These are phyloP conservation scores for Ommatoiulus sabulosus DNA, from an alignment of 2,888 invertebrate genomes.

Conservation along the genomic window DNA sequence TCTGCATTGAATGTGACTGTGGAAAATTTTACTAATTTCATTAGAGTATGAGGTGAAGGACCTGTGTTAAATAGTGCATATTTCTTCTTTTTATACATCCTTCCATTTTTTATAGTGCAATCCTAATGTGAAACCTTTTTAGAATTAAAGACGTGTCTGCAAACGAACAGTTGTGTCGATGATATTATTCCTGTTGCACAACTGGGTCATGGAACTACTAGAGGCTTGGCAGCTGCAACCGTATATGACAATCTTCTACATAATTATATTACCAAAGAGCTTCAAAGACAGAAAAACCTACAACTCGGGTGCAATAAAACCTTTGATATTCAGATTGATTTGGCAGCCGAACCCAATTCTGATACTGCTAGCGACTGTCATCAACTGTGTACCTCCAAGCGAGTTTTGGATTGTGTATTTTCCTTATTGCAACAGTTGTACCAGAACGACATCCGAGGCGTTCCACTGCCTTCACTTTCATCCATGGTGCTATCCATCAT, in stretches of 20 bases:
- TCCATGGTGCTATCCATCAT: constrained; percentile 28
- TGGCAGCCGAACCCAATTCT: not conserved
- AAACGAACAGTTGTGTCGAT: not conserved
- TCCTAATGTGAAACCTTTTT: not conserved
- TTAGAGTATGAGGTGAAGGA: too few relatives aligned
- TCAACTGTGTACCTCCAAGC: not conserved
- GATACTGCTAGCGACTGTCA: not conserved
- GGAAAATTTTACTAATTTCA: too few relatives aligned
- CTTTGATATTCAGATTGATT: not conserved
- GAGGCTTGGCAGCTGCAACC: not conserved
- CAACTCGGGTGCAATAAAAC: not conserved
- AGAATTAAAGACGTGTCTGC: constrained; percentile 8
- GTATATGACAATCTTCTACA: not conserved
- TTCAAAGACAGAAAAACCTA: not conserved
- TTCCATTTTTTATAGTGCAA: constrained; percentile 12
- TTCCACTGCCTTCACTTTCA: not conserved
- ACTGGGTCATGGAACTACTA: not conserved
- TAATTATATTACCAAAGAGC: not conserved
- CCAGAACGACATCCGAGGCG: not conserved
- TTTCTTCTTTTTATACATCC: not conserved
- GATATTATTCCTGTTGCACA: not conserved
- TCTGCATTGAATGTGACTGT: too few relatives aligned
- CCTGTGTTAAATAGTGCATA: too few relatives aligned
- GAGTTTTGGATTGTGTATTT: not conserved
- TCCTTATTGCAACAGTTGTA: constrained; percentile 33